Percentiles rank a stretch among this genome's conserved stretches.
Evolutionary conservation across 2,888 invertebrate genomes (phyloP).

Genomic region (Pollenia griseotomentosa): DNA sequence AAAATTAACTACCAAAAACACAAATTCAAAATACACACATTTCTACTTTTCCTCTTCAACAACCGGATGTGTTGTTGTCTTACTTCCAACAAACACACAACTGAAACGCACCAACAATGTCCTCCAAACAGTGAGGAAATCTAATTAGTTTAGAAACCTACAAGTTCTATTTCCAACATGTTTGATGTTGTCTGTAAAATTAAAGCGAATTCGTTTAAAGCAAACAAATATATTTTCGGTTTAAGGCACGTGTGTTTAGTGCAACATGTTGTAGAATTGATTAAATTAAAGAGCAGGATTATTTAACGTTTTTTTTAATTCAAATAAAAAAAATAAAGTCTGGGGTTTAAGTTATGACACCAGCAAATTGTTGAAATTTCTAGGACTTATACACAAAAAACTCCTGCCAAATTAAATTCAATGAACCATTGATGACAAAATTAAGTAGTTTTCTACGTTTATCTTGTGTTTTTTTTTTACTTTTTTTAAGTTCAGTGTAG

Average conservation of each 20-base stretch:
- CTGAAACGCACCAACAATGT: slow-evolving; percentile 45
- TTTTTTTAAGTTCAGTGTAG: slow-evolving; percentile 1
- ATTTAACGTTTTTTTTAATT: slow-evolving; percentile 8
- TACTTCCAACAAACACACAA: slow-evolving; percentile 57
- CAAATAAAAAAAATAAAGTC: slow-evolving; percentile 3
- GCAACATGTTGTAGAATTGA: slow-evolving; percentile 62
- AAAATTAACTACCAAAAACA: slow-evolving; percentile 1
- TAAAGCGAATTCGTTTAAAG: slow-evolving; percentile 18
- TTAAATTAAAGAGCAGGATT: background rate
- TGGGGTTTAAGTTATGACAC: background rate
- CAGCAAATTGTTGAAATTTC: background rate
- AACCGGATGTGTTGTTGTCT: slow-evolving; percentile 72
- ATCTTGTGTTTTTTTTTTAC: background rate
- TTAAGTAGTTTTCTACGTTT: slow-evolving; percentile 44
- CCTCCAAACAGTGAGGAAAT: slow-evolving; percentile 15
- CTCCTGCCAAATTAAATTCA: slow-evolving; percentile 55
- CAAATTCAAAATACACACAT: slow-evolving; percentile 8
- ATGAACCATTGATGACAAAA: slow-evolving; percentile 54
- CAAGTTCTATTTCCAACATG: slow-evolving; percentile 58
- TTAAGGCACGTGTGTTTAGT: slow-evolving; percentile 42
- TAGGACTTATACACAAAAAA: background rate
- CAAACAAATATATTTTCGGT: background rate
- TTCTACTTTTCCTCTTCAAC: slow-evolving; percentile 58
- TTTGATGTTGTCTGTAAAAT: slow-evolving; percentile 39
- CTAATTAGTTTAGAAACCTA: slow-evolving; percentile 26